These are phyloP conservation scores for Paratrypauchen microcephalus DNA, from an alignment of 2,797 vertebrate species.

Conservation along the genomic window DNA sequence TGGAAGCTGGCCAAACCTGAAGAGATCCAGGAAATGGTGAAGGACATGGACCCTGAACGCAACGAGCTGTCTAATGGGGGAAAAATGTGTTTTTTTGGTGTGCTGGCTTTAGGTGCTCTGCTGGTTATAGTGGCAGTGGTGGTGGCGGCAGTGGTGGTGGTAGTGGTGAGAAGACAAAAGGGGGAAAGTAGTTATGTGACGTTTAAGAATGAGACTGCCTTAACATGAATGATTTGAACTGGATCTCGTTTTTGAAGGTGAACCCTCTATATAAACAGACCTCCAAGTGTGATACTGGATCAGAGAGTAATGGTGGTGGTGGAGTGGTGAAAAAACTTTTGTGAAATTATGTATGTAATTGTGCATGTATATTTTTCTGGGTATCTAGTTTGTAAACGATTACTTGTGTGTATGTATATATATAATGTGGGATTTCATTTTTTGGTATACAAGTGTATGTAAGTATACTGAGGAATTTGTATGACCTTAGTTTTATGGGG, in stretches of 20 bases:
- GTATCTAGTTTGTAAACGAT: too few relatives aligned
- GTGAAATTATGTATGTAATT: too few relatives aligned
- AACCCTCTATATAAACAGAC: background rate
- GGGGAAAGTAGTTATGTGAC: background rate
- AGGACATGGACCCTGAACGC: conserved; percentile 18
- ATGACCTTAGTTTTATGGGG: too few relatives aligned
- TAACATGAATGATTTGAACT: too few relatives aligned
- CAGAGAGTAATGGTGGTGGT: background rate
- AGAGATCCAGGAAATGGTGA: conserved; percentile 55
- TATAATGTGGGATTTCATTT: too few relatives aligned
- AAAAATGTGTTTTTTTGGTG: conserved; percentile 59
- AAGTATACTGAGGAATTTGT: too few relatives aligned
- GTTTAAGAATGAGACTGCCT: too few relatives aligned
- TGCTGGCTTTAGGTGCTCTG: conserved; percentile 58
- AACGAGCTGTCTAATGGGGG: conserved; percentile 50
- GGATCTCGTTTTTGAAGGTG: background rate
- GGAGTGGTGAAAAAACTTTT: too few relatives aligned
- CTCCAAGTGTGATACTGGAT: background rate
- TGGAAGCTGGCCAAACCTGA: conserved; percentile 78
- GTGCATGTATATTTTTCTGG: too few relatives aligned
- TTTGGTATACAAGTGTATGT: too few relatives aligned
- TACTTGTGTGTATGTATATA: too few relatives aligned
- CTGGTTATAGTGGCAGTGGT: conserved; percentile 38
- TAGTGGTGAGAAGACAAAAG: conserved; percentile 54
- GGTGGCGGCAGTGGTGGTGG: conserved; percentile 32